phyloP scores from a whole-genome alignment of 2,113 vertebrate species.

The Sinosuthora webbiana region DNA sequence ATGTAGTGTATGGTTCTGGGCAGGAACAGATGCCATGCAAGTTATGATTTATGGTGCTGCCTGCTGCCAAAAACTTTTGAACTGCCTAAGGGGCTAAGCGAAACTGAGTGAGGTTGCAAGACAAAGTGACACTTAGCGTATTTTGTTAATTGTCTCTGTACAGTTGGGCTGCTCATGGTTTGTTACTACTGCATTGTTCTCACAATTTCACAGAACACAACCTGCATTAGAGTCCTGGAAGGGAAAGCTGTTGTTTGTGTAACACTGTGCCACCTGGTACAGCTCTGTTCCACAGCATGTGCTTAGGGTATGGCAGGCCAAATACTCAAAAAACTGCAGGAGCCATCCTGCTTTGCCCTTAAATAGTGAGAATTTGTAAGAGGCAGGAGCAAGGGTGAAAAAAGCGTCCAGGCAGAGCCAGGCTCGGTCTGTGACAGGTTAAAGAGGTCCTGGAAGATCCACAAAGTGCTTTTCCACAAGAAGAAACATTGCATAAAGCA shows the following conservation, averaged over 20 bases:
- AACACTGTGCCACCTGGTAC: not conserved
- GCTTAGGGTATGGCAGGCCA: not conserved
- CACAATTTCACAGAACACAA: not conserved
- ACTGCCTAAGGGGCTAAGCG: not conserved
- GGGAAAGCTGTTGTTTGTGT: not conserved
- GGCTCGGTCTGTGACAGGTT: not conserved
- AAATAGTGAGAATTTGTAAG: not conserved
- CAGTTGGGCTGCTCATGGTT: not conserved
- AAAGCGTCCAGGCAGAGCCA: not conserved
- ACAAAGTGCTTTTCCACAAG: not conserved
- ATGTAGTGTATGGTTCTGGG: not conserved
- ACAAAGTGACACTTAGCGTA: not conserved
- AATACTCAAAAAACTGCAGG: not conserved
- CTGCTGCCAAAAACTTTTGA: conserved; percentile 35
- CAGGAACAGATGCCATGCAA: not conserved
- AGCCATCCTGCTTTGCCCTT: not conserved
- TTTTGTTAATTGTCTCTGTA: conserved; percentile 12
- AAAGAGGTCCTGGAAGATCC: not conserved
- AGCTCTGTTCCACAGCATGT: not conserved
- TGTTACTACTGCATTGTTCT: not conserved
- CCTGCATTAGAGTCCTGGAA: not conserved
- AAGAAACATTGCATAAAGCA: not conserved
- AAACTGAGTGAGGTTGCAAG: not conserved
- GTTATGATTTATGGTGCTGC: not conserved
- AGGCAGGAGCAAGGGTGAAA: not conserved